Base-by-base conservation (phyloP, 92 coral and sea anemone species). In the Paramuricea clavata region DNA sequence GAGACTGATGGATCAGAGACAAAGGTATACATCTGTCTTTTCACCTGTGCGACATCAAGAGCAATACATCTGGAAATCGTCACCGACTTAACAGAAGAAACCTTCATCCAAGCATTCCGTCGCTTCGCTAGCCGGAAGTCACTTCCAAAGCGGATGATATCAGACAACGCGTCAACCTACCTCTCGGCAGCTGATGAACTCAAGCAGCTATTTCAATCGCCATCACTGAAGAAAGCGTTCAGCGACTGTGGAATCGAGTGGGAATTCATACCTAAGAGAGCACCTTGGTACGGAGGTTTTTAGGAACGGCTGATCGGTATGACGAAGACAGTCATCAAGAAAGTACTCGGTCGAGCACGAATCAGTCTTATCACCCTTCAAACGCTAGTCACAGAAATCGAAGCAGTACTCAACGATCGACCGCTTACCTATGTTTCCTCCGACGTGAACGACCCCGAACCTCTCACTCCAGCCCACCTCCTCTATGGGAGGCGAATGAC, bases 21-120 rank as follows among this genome's bases (percentile, higher is more conserved):
- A 28, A 90, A 90, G 52, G n/a, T 49, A 26, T 87, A 91, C 80
- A 87, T 83, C 0, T 89, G 92, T 75, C 82, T 92, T 9, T 92
- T 89, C 83, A 92, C 92, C 6, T 89, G 91, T 34, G 87, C 91
- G 26, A 39, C 79, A 8, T 79, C 81, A 13, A 78, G 92, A 85
- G 92, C 92, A 27, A 78, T 91, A 27, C 89, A 92, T n/a, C 62
- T 89, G 17, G 90, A 86, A 69, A 76, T 92, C 10, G 89, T 89
- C 17, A 23, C 81, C n/a, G 89, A 92, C 86, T 12, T 92, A 36
- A 42, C 91, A 13, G 88, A 36, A 41, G 70, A 64, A 22, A 85
- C 86, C n/a, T 88, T 92, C 34, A 82, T 89, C 27, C 88, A 79
- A 19, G 90, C 90, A 12, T 89, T 85, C 65, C 87, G 91, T 35